phyloP scores from a whole-genome alignment of 2,113 vertebrate genomes.

The Aegithalos caudatus region DNA sequence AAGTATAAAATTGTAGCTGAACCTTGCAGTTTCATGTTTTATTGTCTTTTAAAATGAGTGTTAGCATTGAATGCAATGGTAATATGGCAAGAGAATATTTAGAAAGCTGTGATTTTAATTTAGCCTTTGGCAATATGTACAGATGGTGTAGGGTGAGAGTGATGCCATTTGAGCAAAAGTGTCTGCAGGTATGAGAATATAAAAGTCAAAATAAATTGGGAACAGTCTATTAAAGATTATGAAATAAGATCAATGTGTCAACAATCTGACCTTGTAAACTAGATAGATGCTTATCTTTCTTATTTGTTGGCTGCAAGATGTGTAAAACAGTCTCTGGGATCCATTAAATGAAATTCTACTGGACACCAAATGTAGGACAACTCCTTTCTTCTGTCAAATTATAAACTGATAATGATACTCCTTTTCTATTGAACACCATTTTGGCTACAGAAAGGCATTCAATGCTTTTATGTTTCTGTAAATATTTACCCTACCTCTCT shows the following conservation, averaged over 20 bases:
- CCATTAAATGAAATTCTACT: background rate
- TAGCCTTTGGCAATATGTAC: background rate
- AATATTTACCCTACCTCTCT: background rate
- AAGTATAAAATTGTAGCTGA: background rate
- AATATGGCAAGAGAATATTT: background rate
- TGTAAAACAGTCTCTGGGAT: background rate
- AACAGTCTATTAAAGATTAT: background rate
- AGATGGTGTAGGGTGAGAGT: background rate
- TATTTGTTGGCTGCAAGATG: background rate
- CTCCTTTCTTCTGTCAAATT: background rate
- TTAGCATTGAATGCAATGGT: background rate
- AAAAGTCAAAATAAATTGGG: background rate
- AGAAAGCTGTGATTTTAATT: background rate
- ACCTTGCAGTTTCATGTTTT: background rate
- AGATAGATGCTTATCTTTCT: background rate
- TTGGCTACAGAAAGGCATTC: background rate
- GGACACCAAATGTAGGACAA: background rate
- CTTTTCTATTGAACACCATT: background rate
- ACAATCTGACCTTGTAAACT: background rate
- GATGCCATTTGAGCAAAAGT: background rate
- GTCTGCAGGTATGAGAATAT: background rate
- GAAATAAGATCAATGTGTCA: background rate
- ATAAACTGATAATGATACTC: background rate
- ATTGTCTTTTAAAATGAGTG: background rate
- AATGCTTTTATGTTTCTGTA: background rate